A percentile compares a stretch with the other conserved stretches of the same genome.
These are phyloP conservation scores for Dipus sagitta DNA, from an alignment of 2,797 vertebrate species.

Conservation along the genomic window DNA sequence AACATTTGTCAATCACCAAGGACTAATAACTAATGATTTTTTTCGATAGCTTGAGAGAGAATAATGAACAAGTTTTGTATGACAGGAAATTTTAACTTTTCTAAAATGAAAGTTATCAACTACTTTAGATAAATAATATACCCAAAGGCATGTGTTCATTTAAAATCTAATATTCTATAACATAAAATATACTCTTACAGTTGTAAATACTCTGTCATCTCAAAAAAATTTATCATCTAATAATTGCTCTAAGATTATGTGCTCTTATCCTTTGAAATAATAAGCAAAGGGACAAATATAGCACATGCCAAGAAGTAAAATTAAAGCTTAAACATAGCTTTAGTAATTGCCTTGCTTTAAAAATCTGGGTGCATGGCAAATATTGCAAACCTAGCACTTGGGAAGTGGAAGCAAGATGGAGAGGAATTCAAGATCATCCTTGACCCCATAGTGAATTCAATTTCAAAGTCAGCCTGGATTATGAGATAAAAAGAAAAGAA, in stretches of 20 bases:
- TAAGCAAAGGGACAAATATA: background rate
- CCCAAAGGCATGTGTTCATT: background rate
- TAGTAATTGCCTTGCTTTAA: background rate
- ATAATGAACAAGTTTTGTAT: background rate
- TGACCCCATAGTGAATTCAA: background rate
- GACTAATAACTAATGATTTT: background rate
- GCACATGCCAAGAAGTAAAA: background rate
- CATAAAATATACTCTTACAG: background rate
- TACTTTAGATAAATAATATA: slow-evolving; percentile 34
- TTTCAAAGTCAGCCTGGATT: background rate
- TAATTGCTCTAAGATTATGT: background rate
- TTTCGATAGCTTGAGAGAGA: background rate
- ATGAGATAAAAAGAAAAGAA: background rate
- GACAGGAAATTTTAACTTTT: slow-evolving; percentile 13
- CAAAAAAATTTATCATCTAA: slow-evolving; percentile 21
- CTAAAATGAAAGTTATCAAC: slow-evolving; percentile 1
- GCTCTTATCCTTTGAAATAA: background rate
- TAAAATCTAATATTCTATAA: slow-evolving; percentile 5
- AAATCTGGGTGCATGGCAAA: background rate
- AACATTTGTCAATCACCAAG: background rate
- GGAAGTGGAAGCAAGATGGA: background rate
- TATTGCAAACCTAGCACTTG: background rate
- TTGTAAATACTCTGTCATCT: background rate
- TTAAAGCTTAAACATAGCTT: no score
- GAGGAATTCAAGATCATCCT: background rate